A percentile compares a stretch with the other conserved stretches of the same genome.
Conservation (phyloP, 2,113 vertebrate species). For the Pangasianodon gigas region DNA sequence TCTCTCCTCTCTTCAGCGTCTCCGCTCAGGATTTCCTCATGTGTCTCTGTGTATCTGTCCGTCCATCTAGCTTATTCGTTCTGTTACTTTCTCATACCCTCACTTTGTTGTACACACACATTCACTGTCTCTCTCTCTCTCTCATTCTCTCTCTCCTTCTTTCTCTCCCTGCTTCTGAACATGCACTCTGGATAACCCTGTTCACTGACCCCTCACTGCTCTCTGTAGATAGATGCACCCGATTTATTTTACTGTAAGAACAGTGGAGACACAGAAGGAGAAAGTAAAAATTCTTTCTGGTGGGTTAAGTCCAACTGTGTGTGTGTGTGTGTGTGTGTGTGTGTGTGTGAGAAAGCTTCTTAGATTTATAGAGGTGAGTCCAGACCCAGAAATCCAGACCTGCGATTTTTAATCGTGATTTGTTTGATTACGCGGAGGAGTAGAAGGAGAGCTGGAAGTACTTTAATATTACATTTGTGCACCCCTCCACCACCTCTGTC, state of each 20-base stretch:
- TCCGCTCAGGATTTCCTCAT: conserved; percentile 52
- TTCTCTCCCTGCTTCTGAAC: conserved; percentile 70
- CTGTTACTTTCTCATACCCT: conserved; percentile 30
- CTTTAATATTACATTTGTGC: conserved; percentile 50
- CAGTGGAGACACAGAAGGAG: conserved; percentile 34
- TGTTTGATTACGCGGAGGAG: conserved; percentile 59
- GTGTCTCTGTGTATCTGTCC: conserved; percentile 23
- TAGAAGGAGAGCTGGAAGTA: conserved; percentile 52
- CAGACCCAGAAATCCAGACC: conserved; percentile 46
- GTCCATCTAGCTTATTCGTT: conserved; percentile 24
- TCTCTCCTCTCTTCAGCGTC: conserved; percentile 30
- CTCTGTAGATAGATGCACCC: conserved; percentile 70
- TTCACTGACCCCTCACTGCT: conserved; percentile 62
- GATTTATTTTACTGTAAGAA: conserved; percentile 72
- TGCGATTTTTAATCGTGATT: conserved; percentile 56
- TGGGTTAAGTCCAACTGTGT: conserved; percentile 48
- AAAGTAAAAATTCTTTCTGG: conserved; percentile 47
- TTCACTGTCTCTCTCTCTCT: neutral
- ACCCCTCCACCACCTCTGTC: conserved; percentile 26
- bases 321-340: conserved; percentile 23
- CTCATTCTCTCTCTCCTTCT: conserved; percentile 44
- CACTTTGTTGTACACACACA: neutral
- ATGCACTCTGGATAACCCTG: conserved; percentile 76
- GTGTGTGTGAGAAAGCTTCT: conserved; percentile 31
- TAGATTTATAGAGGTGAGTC: conserved; percentile 53